phyloP scores from a whole-genome alignment of 1,140 invertebrate genomes.

The Druon quercuslanigerum region DNA sequence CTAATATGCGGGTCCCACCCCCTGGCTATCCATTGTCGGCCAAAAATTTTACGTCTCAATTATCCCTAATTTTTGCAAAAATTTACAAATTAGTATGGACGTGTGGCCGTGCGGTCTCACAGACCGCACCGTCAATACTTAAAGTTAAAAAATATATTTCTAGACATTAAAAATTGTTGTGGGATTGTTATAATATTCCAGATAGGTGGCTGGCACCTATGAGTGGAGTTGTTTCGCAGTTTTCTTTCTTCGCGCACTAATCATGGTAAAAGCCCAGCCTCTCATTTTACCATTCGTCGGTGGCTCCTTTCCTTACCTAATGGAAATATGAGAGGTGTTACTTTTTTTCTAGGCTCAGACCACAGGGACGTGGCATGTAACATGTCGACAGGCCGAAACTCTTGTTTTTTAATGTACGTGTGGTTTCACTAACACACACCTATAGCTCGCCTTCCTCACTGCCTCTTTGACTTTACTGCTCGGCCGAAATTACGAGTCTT shows the following conservation, averaged over 20 bases:
- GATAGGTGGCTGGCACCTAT: not conserved
- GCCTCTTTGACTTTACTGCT: too few relatives aligned
- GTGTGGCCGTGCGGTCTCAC: too few relatives aligned
- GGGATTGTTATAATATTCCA: not conserved
- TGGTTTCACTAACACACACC: not conserved
- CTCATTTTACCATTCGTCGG: conserved; percentile 38
- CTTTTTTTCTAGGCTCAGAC: conserved; percentile 42
- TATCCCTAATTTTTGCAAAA: too few relatives aligned
- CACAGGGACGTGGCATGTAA: conserved; percentile 4
- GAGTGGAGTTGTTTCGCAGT: not conserved
- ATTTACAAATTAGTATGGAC: too few relatives aligned
- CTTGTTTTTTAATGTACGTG: not conserved
- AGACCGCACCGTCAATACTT: too few relatives aligned
- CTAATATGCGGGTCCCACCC: too few relatives aligned
- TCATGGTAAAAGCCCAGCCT: conserved; percentile 52
- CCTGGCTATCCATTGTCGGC: too few relatives aligned
- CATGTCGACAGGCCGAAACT: not conserved
- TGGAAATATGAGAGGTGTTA: conserved; percentile 50
- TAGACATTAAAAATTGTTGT: too few relatives aligned
- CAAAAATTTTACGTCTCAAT: too few relatives aligned
- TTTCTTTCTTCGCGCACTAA: conserved; percentile 48
- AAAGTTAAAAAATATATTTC: too few relatives aligned
- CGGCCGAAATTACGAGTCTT: too few relatives aligned
- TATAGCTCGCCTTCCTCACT: too few relatives aligned
- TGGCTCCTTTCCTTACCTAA: conserved; percentile 41